Evolutionary conservation across 2,888 invertebrate genomes (phyloP), one percentile per base, ranked within the genome.

Genomic region (Troides oblongomaculatus): DNA sequence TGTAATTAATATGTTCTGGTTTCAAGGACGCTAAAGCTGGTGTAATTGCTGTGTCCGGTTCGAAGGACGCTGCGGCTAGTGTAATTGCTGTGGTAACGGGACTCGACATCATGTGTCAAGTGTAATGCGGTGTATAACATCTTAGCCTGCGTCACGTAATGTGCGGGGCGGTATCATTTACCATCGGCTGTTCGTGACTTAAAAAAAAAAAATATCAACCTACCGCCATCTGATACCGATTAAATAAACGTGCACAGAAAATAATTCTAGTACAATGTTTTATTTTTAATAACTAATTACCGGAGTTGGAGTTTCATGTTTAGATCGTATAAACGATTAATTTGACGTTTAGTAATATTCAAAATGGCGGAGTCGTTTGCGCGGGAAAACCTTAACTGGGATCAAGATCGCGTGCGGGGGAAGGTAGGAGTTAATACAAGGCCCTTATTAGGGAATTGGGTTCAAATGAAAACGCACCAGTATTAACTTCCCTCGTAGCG

Each of bases 261-360:
- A 58, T 21, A 58, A 57, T 39, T 17, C 14, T 17, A 30, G 5
- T 46, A 23, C 30, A 21, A 63, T 46, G 60, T 70, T 3, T 50
- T 50, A 17, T 50, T 17, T 50, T 50, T 70, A 60, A 66, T 63
- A 66, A 39, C 39, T 8, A 69, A 69, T 63, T 66, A 66, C 30
- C 58, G 66, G 57, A 18, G 53, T 66, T 66, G 63, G 56, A 69
- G 70, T 71, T 73, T 73, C 73, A 72, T 73, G 73, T 72, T 67
- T 58, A 66, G 73, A 73, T 73, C 71, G 43, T 56, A 71, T 72
- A 68, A 70, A 64, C 71, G 73, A 73, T 73, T 70, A 71, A 63
- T 66, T 69, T 62, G 46, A 53, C 58, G 58, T 62, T 57, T 60
- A 56, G 65, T 62, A 56, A 30, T 59, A 39, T 68, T 58, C 64